Base-by-base conservation (phyloP, 2,797 vertebrate species). In the Paedocypris micromegethes region DNA sequence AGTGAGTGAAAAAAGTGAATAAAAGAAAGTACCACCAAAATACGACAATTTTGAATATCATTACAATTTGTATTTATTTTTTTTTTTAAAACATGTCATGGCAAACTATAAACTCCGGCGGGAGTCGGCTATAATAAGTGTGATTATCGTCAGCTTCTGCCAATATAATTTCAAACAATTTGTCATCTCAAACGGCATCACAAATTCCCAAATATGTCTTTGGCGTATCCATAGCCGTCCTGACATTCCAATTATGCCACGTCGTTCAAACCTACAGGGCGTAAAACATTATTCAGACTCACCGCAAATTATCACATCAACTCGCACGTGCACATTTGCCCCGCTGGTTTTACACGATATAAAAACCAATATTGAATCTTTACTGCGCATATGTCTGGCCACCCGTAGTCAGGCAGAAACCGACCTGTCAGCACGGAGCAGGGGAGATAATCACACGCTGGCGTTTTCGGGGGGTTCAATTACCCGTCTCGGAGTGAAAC, bases 401-500 rank as follows among this genome's bases (percentile, higher is more conserved):
- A 72, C 60, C 50, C 48, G 55, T 73, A 58, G 55, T 73, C 58
- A 66, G 61, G 52, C 58, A 60, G 72, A 72, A 75, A 58, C 65
- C 55, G 49, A 52, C 55, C 60, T 68, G 47, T 77, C 57, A 65
- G 58, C 62, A 70, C 86, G 86, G 51, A 37, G 46, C 56, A 50
- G 56, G 79, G 83, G 86, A 86, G 84, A 88, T 90, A 86, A 90
- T 89, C 82, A 86, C 81, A 81, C 80, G 83, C 79, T 84, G 86
- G 84, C 86, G 86, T 85, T 86, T 85, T 82, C 82, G 87, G 84
- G 85, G 84, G 83, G 23, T n/a, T n/a, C 86, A 88, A 88, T 90
- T 88, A 85, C 85, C 86, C 82, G 86, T 87, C 86, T 87, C 87
- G 88, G 89, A 92, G 90, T 89, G 91, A 92, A 94, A 94, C 89